These are phyloP conservation scores for Micromesistius poutassou DNA, from an alignment of 2,797 vertebrate species.

Conservation along the genomic window DNA sequence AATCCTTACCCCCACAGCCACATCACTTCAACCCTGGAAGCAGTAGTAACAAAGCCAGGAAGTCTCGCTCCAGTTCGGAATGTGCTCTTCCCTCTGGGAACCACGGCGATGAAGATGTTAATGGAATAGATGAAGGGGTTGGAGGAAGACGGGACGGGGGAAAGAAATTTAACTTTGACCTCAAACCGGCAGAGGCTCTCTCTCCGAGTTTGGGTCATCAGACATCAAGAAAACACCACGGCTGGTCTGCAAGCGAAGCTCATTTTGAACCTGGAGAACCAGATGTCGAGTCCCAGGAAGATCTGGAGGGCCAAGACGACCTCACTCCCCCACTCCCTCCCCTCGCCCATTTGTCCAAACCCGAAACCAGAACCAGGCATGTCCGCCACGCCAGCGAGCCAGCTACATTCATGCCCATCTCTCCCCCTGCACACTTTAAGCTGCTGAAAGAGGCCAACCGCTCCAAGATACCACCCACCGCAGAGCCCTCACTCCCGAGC, in stretches of 20 bases:
- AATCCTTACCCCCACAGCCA: slow-evolving; percentile 25
- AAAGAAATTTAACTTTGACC: slow-evolving; percentile 77
- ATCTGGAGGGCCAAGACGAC: slow-evolving; percentile 20
- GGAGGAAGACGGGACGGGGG: slow-evolving; percentile 43
- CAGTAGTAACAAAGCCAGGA: slow-evolving; percentile 39
- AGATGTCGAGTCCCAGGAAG: slow-evolving; percentile 46
- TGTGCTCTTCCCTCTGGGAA: slow-evolving; percentile 48
- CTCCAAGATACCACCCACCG: slow-evolving; percentile 27
- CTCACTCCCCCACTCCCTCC: slow-evolving; percentile 42
- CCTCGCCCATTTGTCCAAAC: slow-evolving; percentile 37
- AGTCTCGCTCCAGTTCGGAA: slow-evolving; percentile 74
- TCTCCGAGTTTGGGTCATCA: slow-evolving; percentile 80
- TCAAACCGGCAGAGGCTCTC: slow-evolving; percentile 78
- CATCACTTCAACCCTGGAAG: slow-evolving; percentile 23
- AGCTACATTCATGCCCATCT: slow-evolving; percentile 80
- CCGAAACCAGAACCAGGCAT: slow-evolving; percentile 75
- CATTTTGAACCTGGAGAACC: slow-evolving; percentile 56
- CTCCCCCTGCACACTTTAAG: slow-evolving; percentile 70
- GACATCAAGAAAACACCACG: slow-evolving; percentile 83
- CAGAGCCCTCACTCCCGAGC: slow-evolving; percentile 50
- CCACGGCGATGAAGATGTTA: slow-evolving; percentile 50
- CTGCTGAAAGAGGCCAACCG: slow-evolving; percentile 49
- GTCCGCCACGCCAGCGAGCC: slow-evolving; percentile 89
- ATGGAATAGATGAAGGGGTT: slow-evolving; percentile 39
- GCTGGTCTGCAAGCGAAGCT: slow-evolving; percentile 67